A percentile compares a stretch with the other conserved stretches of the same genome.
Conservation (phyloP, 2,888 invertebrate genomes). For the Torymus auratus region DNA sequence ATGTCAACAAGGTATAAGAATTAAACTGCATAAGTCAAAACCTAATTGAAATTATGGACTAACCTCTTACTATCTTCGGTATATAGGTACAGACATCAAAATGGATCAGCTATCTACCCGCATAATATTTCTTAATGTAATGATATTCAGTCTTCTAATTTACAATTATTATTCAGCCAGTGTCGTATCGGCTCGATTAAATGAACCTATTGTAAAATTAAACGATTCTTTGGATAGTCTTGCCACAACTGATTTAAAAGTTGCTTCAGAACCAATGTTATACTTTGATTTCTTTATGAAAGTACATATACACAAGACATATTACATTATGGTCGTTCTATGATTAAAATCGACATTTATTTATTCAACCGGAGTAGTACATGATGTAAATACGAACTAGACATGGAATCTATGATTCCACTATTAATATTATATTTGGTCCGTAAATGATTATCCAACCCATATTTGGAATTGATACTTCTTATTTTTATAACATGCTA, state of each 20-base stretch:
- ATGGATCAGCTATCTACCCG: slow-evolving; percentile 66
- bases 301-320: background rate
- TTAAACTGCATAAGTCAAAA: too few relatives aligned
- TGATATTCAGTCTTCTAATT: slow-evolving; percentile 68
- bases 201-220: slow-evolving; percentile 69
- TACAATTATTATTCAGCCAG: slow-evolving; percentile 72
- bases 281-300: slow-evolving; percentile 64
- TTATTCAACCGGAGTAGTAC: too few relatives aligned
- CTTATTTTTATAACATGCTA: too few relatives aligned
- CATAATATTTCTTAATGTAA: slow-evolving; percentile 65
- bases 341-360: too few relatives aligned
- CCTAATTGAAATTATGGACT: too few relatives aligned
- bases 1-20: slow-evolving; percentile 67
- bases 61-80: background rate
- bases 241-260: slow-evolving; percentile 63
- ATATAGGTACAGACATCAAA: slow-evolving; percentile 66
- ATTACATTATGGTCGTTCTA: too few relatives aligned
- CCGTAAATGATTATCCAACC: too few relatives aligned
- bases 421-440: too few relatives aligned
- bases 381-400: too few relatives aligned
- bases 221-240: slow-evolving; percentile 70
- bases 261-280: slow-evolving; percentile 67
- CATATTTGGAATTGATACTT: too few relatives aligned
- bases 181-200: slow-evolving; percentile 70
- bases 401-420: too few relatives aligned